Conservation (phyloP, 2,888 invertebrate genomes). For the Steromphala cineraria region DNA sequence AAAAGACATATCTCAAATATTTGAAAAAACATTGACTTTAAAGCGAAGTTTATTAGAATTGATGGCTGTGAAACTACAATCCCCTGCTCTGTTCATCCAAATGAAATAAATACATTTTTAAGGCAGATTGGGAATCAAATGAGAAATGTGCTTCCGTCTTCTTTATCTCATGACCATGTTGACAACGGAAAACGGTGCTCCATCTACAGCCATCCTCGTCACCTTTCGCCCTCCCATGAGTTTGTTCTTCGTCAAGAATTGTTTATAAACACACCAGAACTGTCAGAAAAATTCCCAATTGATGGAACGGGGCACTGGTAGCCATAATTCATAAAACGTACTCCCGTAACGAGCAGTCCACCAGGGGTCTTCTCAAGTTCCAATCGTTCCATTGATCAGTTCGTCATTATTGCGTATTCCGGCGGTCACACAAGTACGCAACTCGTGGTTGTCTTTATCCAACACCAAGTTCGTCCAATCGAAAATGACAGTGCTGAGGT, state of each 20-base stretch:
- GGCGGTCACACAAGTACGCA: not conserved
- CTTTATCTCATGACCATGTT: too few species aligned
- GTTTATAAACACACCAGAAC: not conserved
- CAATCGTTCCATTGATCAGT: not conserved
- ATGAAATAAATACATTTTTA: not conserved
- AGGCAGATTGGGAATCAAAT: not conserved
- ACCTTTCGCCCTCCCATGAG: not conserved
- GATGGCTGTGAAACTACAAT: not conserved
- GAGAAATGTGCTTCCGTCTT: not conserved
- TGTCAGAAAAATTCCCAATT: not conserved
- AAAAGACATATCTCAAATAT: too few species aligned
- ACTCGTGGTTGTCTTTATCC: not conserved
- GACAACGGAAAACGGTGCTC: too few species aligned
- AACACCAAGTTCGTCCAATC: not conserved
- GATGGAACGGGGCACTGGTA: not conserved
- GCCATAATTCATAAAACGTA: not conserved
- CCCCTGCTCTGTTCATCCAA: not conserved
- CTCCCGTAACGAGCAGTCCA: not conserved
- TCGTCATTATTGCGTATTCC: not conserved
- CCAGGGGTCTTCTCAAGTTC: not conserved
- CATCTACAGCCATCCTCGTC: not conserved
- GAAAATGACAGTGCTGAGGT: not conserved
- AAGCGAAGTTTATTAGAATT: too few species aligned
- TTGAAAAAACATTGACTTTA: too few species aligned
- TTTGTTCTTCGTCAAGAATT: not conserved